Evolutionary conservation across 2,888 invertebrate genomes (phyloP).

Genomic region (Heliconius charithonia): DNA sequence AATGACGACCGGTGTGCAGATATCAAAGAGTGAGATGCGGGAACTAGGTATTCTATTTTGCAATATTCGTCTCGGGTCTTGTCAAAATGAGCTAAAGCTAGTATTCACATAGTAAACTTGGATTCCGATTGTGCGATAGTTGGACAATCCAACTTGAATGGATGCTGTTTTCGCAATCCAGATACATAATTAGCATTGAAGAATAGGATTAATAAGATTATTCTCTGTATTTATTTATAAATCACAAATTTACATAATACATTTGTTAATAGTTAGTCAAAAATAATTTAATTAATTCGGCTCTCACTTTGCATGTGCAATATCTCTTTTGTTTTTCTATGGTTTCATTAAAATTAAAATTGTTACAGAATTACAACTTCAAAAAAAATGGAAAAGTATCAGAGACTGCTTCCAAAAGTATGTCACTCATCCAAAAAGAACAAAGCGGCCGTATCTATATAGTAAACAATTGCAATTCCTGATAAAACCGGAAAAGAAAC

Average conservation of each 20-base stretch:
- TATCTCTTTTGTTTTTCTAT: not conserved
- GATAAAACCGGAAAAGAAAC: constrained; percentile 62
- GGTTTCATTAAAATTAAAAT: not conserved
- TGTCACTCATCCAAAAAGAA: constrained; percentile 64
- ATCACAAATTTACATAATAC: not conserved
- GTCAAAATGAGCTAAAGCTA: constrained; percentile 12
- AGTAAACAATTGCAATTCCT: constrained; percentile 69
- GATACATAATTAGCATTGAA: constrained; percentile 11
- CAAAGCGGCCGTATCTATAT: constrained; percentile 71
- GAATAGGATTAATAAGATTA: no score
- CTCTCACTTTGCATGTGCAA: not conserved
- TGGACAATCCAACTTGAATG: constrained; percentile 15
- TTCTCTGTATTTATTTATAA: not conserved
- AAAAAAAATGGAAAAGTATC: constrained; percentile 80
- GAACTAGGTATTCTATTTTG: constrained; percentile 66
- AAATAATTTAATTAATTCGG: not conserved
- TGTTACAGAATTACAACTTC: constrained; percentile 74
- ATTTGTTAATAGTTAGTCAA: not conserved
- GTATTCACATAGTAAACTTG: not conserved
- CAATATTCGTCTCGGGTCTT: constrained; percentile 24
- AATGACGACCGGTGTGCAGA: constrained; percentile 63
- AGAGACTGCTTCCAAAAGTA: constrained; percentile 75
- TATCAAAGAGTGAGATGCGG: constrained; percentile 74
- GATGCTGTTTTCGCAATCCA: constrained; percentile 9
- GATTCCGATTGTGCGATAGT: constrained; percentile 10